Conservation (phyloP, 2,113 vertebrate genomes). For the Sus scrofa region T2T-Sscrofa CM000830.6:40525001-40525500, state of each 20-base stretch:
- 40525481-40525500: background rate
- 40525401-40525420: background rate
- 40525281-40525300: constrained; percentile 44
- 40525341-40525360: constrained; percentile 31
- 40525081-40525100: constrained; percentile 58
- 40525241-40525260: constrained; percentile 56
- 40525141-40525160: constrained; percentile 62
- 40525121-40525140: constrained; percentile 49
- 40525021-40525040: constrained; percentile 43
- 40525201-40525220: constrained; percentile 12
- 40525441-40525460: constrained; percentile 17
- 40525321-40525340: constrained; percentile 43
- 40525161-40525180: constrained; percentile 18
- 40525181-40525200: constrained; percentile 36
- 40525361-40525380: constrained; percentile 32
- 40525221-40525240: background rate
- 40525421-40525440: constrained; percentile 14
- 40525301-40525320: constrained; percentile 54
- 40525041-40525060: constrained; percentile 43
- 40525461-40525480: constrained; percentile 40
- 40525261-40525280: constrained; percentile 45
- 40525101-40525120: constrained; percentile 30
- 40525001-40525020: constrained; percentile 26
- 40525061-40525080: constrained; percentile 53
- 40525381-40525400: constrained; percentile 27